Percentiles rank a stretch among this genome's conserved stretches.
These are phyloP conservation scores for Dipodomys ordii DNA, from an alignment of 2,113 vertebrate species.

Conservation along the genomic window DNA sequence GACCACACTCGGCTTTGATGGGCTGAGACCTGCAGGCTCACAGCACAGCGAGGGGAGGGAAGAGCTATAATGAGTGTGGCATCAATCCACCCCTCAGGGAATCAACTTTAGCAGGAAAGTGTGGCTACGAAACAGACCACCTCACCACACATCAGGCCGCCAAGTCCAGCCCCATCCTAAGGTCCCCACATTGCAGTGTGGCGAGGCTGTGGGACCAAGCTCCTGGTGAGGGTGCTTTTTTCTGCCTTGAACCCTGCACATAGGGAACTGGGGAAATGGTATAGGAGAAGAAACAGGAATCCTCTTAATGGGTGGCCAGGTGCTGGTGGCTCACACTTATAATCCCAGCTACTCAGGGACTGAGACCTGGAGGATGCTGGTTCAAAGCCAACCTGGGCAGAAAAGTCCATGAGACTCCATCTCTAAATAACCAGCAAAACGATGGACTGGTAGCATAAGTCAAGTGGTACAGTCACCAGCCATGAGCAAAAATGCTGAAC, in stretches of 20 bases:
- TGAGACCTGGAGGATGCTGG: no score
- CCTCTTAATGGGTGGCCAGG: not conserved
- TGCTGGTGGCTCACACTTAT: no score
- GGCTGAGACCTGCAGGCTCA: not conserved
- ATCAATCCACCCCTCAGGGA: not conserved
- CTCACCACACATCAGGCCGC: not conserved
- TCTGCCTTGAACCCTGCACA: not conserved
- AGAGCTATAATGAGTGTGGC: not conserved
- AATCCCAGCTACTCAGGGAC: no score
- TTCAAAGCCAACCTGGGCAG: no score
- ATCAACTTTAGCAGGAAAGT: not conserved
- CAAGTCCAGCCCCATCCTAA: not conserved
- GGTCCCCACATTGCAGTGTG: rapidly evolving
- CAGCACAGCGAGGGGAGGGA: not conserved
- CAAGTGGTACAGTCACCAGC: no score
- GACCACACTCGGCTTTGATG: not conserved
- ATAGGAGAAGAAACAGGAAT: no score
- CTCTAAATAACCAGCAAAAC: no score
- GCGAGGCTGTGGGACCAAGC: not conserved
- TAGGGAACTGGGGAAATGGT: not conserved
- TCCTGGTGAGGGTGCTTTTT: not conserved
- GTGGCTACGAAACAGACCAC: no score
- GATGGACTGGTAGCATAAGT: no score
- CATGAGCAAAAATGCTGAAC: no score
- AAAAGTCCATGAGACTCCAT: no score